Conservation (phyloP, 2,797 vertebrate genomes). For the Cynopterus sphinx region DNA sequence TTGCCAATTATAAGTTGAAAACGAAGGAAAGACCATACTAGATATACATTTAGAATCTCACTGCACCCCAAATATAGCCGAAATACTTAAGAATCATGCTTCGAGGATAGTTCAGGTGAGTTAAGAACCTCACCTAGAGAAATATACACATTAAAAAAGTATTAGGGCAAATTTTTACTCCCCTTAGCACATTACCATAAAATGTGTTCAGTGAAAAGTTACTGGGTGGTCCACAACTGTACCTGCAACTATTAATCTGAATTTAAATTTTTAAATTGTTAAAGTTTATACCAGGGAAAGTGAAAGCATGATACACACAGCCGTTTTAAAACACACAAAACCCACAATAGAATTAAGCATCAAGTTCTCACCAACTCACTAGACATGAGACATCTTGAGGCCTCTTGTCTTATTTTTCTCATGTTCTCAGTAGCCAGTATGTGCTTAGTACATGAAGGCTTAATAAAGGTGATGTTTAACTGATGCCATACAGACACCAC, state of each 20-base stretch:
- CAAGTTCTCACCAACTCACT: not conserved
- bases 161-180: not conserved
- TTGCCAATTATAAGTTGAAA: conserved; percentile 86
- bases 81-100: conserved; percentile 71
- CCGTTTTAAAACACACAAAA: not conserved
- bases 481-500: conserved; percentile 27
- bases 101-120: conserved; percentile 46
- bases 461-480: not conserved
- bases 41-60: conserved; percentile 83
- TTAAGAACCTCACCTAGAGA: conserved; percentile 20
- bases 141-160: not conserved
- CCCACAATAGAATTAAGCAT: not conserved
- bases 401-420: not conserved
- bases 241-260: not conserved
- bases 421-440: not conserved
- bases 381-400: not conserved
- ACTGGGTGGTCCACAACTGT: not conserved
- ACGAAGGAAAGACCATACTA: conserved; percentile 81
- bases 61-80: conserved; percentile 79
- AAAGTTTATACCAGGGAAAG: not conserved
- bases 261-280: not conserved
- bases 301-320: not conserved
- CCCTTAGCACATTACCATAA: not conserved
- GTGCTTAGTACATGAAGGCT: not conserved
- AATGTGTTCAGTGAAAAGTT: not conserved